Evolutionary conservation across 2,888 invertebrate genomes (phyloP).

Genomic region (Pyrgus malvae): DNA sequence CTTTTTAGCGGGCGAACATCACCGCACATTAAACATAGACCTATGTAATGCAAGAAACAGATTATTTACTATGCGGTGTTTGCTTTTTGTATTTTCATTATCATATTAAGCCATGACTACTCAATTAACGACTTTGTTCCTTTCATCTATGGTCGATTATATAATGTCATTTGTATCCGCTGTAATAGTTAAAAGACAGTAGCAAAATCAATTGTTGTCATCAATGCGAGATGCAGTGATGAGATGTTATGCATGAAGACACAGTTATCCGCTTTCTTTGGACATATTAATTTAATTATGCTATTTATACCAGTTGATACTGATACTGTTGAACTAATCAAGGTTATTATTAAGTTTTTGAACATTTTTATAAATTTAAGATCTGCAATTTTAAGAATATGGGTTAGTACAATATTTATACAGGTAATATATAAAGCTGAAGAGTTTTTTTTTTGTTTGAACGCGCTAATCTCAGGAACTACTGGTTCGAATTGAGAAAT

Average conservation of each 20-base stretch:
- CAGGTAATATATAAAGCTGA: too few relatives aligned
- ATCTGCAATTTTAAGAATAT: too few relatives aligned
- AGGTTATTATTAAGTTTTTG: too few relatives aligned
- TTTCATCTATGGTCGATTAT: neutral
- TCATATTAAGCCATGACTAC: neutral
- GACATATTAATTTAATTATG: neutral
- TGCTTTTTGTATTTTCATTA: constrained; percentile 7
- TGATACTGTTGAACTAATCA: neutral
- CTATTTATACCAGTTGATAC: neutral
- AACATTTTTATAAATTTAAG: too few relatives aligned
- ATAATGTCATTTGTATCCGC: neutral
- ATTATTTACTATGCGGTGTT: neutral
- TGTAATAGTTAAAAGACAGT: neutral
- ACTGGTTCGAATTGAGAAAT: too few relatives aligned
- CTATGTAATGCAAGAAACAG: neutral
- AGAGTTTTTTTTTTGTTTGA: too few relatives aligned
- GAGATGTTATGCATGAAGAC: constrained; percentile 45
- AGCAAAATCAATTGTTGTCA: constrained; percentile 12
- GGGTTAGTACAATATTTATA: too few relatives aligned
- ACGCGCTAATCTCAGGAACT: too few relatives aligned
- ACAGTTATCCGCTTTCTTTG: constrained; percentile 48
- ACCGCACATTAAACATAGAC: neutral
- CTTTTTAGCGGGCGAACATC: too few relatives aligned
- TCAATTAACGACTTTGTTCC: neutral
- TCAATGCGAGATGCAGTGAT: constrained; percentile 26